Evolutionary conservation across 2,797 vertebrate species (phyloP).

Genomic region (Peromyscus eremicus): DNA sequence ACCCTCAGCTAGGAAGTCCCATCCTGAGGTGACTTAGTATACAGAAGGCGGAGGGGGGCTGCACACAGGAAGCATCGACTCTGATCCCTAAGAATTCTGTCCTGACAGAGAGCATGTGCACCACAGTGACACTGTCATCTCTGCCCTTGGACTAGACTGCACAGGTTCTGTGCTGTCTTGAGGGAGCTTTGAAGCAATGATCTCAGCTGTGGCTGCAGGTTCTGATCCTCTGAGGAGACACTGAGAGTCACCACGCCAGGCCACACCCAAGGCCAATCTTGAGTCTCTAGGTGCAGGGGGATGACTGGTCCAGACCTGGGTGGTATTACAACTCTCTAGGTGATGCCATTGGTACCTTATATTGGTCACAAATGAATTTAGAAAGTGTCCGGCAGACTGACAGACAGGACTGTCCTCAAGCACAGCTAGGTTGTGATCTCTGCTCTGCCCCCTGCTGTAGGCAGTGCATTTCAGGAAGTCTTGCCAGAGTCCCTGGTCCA

Average conservation of each 20-base stretch:
- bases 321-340: background rate
- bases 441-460: background rate
- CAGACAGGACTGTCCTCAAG: background rate
- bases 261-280: too few species aligned
- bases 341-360: too few species aligned
- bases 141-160: background rate
- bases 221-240: background rate
- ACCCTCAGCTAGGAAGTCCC: rapidly evolving
- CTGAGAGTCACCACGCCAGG: background rate
- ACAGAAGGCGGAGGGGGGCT: background rate
- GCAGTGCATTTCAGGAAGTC: background rate
- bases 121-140: background rate
- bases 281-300: too few species aligned
- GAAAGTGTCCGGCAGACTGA: background rate
- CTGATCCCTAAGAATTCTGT: rapidly evolving
- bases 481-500: background rate
- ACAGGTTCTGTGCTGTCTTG: background rate
- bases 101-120: background rate
- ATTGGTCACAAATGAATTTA: rapidly evolving
- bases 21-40: background rate
- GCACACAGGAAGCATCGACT: background rate
- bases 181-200: background rate
- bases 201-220: background rate
- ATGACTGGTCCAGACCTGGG: background rate
- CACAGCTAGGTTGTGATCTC: background rate